A percentile compares a stretch with the other conserved stretches of the same genome.
phyloP scores from a whole-genome alignment of 2,888 invertebrate genomes.

The Apamea monoglypha region DNA sequence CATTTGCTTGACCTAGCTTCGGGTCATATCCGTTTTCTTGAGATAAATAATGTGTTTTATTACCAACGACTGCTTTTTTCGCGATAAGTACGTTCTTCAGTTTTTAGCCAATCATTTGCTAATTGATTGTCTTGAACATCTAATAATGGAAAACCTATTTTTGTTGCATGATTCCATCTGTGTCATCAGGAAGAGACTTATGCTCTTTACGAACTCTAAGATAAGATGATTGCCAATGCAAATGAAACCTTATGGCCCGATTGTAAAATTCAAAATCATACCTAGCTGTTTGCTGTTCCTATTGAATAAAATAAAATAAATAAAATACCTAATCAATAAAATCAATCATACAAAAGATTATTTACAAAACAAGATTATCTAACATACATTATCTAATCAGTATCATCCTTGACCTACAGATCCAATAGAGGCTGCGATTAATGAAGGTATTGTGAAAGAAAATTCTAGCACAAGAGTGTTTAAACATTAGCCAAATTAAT shows the following conservation, averaged over 20 bases:
- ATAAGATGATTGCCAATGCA: constrained; percentile 10
- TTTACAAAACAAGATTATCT: constrained; percentile 43
- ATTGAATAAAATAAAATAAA: too few relatives aligned
- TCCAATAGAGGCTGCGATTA: constrained; percentile 22
- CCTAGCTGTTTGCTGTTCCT: too few relatives aligned
- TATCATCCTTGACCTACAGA: constrained; percentile 47
- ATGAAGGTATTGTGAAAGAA: constrained; percentile 51
- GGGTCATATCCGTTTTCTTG: constrained; percentile 13
- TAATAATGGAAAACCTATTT: neutral
- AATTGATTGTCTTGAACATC: neutral
- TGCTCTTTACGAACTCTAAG: constrained; percentile 7
- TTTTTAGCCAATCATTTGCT: neutral
- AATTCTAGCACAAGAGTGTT: constrained; percentile 50
- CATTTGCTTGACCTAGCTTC: neutral
- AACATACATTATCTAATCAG: constrained; percentile 19
- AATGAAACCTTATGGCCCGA: constrained; percentile 9
- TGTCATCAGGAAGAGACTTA: constrained; percentile 23
- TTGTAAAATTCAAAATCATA: constrained; percentile 9
- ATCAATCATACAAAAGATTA: neutral
- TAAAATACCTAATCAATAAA: neutral
- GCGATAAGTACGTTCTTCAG: neutral
- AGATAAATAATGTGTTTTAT: neutral
- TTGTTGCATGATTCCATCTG: constrained; percentile 20
- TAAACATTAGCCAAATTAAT: constrained; percentile 32
- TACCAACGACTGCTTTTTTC: neutral